Base-by-base conservation (phyloP, 2,113 vertebrate genomes). In the western clawed frog (Xenopus tropicalis) region DNA sequence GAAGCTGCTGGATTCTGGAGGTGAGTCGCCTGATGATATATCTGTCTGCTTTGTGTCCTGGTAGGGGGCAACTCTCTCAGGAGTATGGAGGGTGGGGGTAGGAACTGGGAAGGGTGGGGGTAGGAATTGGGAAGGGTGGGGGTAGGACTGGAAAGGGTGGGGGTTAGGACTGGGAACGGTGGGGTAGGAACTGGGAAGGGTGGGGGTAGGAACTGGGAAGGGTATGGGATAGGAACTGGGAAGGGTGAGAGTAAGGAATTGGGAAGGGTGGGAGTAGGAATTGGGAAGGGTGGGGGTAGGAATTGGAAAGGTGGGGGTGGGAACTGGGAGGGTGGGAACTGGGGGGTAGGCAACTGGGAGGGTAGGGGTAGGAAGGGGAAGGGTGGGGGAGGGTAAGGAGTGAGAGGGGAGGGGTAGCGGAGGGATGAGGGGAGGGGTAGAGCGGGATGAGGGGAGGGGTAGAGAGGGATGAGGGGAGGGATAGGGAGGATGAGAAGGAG, bases 1-100 rank as follows among this genome's bases (percentile, higher is more conserved):
- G 51, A 72, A 72, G 29, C 11, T 72, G 11, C 10, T 42, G 44
- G 71, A 72, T n/a, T 72, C 71, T 57, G 71, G 71, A 65, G 71
- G 71, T 72, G 29, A 72, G 71, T 20, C 11, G 4, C 43, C 21
- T 8, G 11, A 51, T 16, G 24, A 51, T 20, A 11, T 11, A 2
- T 54, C 66, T 3, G 52, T 37, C 23, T 52, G 14, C 3, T 16
- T 19, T 8, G 17, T 9, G 13, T 0, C 4, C 23, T 1, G 4
- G 11, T 5, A 4, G 16, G 2, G 2, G 1, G n/a, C 19, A 12
- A 8, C 21, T 8, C 64, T 25, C 24, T 4, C n/a, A 54, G 20
- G 16, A 20, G 57, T 16, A 17, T 3, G 3, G 20, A 11, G 11
- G 20, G 20, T 11, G 57, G 3, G 57, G 25, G 25, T 29, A 29